Percentiles rank a stretch among this genome's conserved stretches.
These are phyloP conservation scores for Drosophila kambysellisi DNA, from an alignment of 2,888 invertebrate genomes.

Conservation along the genomic window DNA sequence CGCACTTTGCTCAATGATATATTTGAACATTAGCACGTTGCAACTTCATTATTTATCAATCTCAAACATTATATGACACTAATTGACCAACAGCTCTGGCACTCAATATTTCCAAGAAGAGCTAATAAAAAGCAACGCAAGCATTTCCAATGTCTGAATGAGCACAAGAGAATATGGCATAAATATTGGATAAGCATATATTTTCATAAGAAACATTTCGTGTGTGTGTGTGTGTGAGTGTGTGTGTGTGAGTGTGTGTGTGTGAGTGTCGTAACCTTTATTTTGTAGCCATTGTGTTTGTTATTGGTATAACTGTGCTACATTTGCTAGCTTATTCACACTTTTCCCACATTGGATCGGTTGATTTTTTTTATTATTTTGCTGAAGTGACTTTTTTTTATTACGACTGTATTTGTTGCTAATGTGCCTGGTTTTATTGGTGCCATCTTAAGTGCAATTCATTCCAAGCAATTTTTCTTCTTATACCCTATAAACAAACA, in stretches of 20 bases:
- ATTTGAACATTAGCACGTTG: background rate
- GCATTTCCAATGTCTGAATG: conserved; percentile 7
- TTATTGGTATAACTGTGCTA: conserved; percentile 52
- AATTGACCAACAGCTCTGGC: conserved; percentile 21
- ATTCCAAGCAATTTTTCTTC: conserved; percentile 24
- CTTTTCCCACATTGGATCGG: conserved; percentile 62
- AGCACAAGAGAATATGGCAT: conserved; percentile 19
- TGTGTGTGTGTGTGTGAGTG: background rate
- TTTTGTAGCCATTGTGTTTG: conserved; percentile 34
- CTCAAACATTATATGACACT: conserved; percentile 32
- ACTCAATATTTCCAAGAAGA: conserved; percentile 8
- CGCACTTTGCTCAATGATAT: background rate
- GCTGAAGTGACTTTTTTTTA: conserved; percentile 39
- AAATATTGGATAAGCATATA: conserved; percentile 39
- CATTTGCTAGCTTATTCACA: conserved; percentile 62
- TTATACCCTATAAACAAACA: background rate
- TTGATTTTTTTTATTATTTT: conserved; percentile 40
- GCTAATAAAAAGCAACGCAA: conserved; percentile 21
- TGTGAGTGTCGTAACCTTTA: conserved; percentile 53
- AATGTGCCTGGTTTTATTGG: conserved; percentile 53
- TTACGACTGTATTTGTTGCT: conserved; percentile 24
- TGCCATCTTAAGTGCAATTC: conserved; percentile 56
- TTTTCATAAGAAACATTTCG: conserved; percentile 44
- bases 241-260: conserved; percentile 1
- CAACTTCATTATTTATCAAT: conserved; percentile 9